phyloP scores from a whole-genome alignment of 2,888 invertebrate species.

The Philopedon plagiatum region DNA sequence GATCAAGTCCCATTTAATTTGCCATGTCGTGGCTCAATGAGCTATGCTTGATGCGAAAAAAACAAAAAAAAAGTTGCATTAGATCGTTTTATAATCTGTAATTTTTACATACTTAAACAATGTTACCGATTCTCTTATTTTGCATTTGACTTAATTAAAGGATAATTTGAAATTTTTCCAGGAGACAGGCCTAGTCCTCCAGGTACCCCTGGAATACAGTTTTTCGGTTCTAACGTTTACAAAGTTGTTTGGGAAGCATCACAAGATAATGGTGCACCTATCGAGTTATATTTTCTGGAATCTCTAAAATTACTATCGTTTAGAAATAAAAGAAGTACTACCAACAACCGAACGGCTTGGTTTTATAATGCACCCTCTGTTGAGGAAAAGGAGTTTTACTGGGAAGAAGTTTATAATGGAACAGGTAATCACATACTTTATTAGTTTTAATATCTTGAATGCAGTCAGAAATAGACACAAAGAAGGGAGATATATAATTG shows the following conservation, averaged over 20 bases:
- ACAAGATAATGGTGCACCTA: conserved; percentile 82
- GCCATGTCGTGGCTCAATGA: too few relatives aligned
- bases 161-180: conserved; percentile 57
- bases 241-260: conserved; percentile 88
- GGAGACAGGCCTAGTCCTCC: conserved; percentile 87
- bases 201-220: conserved; percentile 81
- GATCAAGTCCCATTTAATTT: too few relatives aligned
- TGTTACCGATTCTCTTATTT: too few relatives aligned
- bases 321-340: conserved; percentile 63
- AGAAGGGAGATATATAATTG: too few relatives aligned
- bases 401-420: conserved; percentile 83
- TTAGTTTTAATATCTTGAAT: too few relatives aligned
- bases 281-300: conserved; percentile 83
- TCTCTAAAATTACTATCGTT: conserved; percentile 69
- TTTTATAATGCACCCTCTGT: conserved; percentile 69
- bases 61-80: too few relatives aligned
- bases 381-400: conserved; percentile 74
- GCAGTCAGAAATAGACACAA: too few relatives aligned
- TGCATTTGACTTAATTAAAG: too few relatives aligned
- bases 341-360: conserved; percentile 62
- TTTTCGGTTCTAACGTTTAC: conserved; percentile 80
- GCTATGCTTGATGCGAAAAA: too few relatives aligned
- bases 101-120: too few relatives aligned
- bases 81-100: too few relatives aligned
- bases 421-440: too few relatives aligned